Conservation (phyloP, 2,797 vertebrate genomes). For the Masticophis lateralis region DNA sequence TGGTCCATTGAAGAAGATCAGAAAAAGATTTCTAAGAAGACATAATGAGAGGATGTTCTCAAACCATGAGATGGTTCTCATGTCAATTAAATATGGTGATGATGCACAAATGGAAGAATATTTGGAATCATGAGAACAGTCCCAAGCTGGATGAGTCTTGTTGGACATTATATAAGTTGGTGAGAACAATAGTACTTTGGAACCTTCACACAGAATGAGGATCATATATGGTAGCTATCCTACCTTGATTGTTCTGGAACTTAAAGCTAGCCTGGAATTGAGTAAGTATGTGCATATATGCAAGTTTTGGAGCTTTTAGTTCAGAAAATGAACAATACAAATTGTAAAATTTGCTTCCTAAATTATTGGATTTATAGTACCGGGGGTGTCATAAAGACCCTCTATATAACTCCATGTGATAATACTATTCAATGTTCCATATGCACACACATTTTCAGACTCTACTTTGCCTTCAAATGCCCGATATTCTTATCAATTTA, state of each 20-base stretch:
- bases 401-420: not conserved
- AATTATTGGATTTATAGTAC: not conserved
- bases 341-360: not conserved
- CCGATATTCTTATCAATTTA: not conserved
- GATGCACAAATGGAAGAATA: not conserved
- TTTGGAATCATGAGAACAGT: not conserved
- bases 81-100: not conserved
- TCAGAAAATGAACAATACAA: not conserved
- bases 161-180: not conserved
- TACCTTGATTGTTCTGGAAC: not conserved
- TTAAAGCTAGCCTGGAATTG: not conserved
- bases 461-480: not conserved
- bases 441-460: not conserved
- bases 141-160: not conserved
- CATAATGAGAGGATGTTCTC: not conserved
- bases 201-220: not conserved
- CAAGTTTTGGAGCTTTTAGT: not conserved
- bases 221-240: not conserved
- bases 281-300: not conserved
- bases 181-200: not conserved
- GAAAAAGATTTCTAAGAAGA: not conserved
- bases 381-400: not conserved
- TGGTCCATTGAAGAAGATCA: not conserved
- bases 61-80: not conserved
- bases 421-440: not conserved